Base-by-base conservation (phyloP, 2,888 invertebrate species). In the Agrochola litura region DNA sequence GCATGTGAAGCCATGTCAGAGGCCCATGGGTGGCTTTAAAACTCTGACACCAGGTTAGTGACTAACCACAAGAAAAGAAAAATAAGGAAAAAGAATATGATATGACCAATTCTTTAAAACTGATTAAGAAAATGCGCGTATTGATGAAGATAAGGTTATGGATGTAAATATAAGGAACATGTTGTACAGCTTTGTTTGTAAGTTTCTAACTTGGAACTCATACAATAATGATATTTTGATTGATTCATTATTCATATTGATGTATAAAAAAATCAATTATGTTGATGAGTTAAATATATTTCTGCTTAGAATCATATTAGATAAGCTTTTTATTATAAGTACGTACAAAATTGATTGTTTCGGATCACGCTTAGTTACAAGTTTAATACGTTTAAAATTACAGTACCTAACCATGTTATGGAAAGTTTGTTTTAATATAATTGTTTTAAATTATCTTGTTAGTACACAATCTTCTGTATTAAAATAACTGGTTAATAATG, bases 201-300 rank as follows among this genome's bases (percentile, higher is more conserved):
- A 80, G 80, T 72, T 82, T 73, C 58, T 89, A 43, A 87, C 89
- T 92, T 92, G 90, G 88, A 72, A 30, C 84, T 83, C 65, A 19
- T 22, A 82, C 65, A 75, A 83, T 92, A 93, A 94, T 91, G 92
- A 92, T 93, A 92, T 92, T 94, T 93, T 95, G 95, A 95, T 95
- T 91, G 93, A 93, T 93, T 91, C 92, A 92, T 93, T 92, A 93
- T 92, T 92, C 92, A 93, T 93, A 92, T 90, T 90, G 90, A 91
- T 89, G 91, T 89, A 91, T 88, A 91, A 91, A 91, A 91, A 93
- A 93, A 94, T 93, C 92, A 92, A 93, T 94, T 94, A 94, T 89
- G 88, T 81, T 92, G 91, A 94, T 93, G 91, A 90, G 90, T 86
- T 88, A 90, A 83, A 85, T 81, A 66, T 83, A 64, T 75, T 81